Evolutionary conservation across 2,888 invertebrate species (phyloP), one percentile per base, ranked within the genome.

Genomic region (Pardosa pseudoannulata): DNA sequence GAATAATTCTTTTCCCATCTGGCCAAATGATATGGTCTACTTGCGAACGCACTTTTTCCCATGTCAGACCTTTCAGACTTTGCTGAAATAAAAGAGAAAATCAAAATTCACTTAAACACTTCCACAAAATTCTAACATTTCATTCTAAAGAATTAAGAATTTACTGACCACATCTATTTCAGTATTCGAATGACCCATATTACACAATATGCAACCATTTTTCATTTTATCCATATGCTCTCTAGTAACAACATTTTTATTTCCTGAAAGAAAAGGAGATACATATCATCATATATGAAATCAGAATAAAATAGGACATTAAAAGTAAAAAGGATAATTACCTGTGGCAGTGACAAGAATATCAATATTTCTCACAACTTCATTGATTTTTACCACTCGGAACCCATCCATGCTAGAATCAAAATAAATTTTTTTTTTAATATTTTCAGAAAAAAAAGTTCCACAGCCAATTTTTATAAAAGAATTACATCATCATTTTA

Each of bases 1-100:
- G 93, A 76, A 98, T 96, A 89, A 98, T 97, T 87, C 98, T 94
- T 92, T 98, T 98, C 88, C 98, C 97, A 92, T 97, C 97, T 11
- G 98, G 98, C 98, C 98, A 99, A 90, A 98, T 97, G 89, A 99
- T 97, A 92, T 99, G 98, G 93, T 99, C 98, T 64, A 99, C 98
- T 93, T 98, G 98, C 32, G 98, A 97, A 75, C 98, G 94, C 0
- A 99, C 98, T 91, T 97, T 96, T 92, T 99, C 98, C 98, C 98
- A 98, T 79, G 97, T 96, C 90, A 98, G 92, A 91, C 98, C 98
- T 0, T 97, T 93, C 88, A 99, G 92, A 89, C 96, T 95, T 92
- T 97, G 96, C 95, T 95, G 62, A 50, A 75, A 76, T 78, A 70
- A 32, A 32, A n/a, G n/a, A n/a, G n/a, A n/a, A n/a, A n/a, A n/a